Evolutionary conservation across 1,140 invertebrate genomes (phyloP).

Genomic region (Trichoplusia ni): DNA sequence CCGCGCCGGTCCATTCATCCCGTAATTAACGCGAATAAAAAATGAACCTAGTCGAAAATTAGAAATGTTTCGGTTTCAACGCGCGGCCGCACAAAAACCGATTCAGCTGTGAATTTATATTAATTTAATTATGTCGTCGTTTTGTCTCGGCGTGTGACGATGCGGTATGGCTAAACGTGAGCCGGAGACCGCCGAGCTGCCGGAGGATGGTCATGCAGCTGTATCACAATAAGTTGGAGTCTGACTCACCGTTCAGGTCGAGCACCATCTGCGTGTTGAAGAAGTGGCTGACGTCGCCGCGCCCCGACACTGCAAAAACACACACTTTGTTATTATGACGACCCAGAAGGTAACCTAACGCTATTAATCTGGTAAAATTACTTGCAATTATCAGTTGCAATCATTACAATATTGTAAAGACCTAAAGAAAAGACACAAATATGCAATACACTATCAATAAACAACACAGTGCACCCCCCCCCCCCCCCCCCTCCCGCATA

Average conservation of each 20-base stretch:
- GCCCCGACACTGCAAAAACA: slow-evolving; percentile 74
- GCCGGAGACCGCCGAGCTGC: background rate
- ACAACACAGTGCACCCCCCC: no score
- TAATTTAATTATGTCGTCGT: slow-evolving; percentile 70
- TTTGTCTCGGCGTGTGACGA: slow-evolving; percentile 49
- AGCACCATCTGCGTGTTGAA: slow-evolving; percentile 78
- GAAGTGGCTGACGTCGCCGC: slow-evolving; percentile 73
- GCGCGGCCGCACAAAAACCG: slow-evolving; percentile 46
- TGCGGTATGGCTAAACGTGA: slow-evolving; percentile 7
- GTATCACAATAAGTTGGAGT: background rate
- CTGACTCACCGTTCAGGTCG: slow-evolving; percentile 73
- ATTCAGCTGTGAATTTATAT: slow-evolving; percentile 58
- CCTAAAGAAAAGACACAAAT: no score
- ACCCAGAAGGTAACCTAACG: no score
- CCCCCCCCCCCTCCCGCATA: no score
- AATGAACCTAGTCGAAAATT: slow-evolving; percentile 65
- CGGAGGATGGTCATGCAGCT: background rate
- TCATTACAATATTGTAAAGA: no score
- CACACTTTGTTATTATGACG: slow-evolving; percentile 41
- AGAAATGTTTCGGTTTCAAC: slow-evolving; percentile 66
- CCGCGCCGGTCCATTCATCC: slow-evolving; percentile 59
- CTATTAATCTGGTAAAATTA: no score
- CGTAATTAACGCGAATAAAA: slow-evolving; percentile 74
- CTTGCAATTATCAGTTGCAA: no score
- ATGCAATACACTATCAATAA: no score